Conservation (phyloP, 1,140 invertebrate genomes). For the Drosophila erecta region DNA sequence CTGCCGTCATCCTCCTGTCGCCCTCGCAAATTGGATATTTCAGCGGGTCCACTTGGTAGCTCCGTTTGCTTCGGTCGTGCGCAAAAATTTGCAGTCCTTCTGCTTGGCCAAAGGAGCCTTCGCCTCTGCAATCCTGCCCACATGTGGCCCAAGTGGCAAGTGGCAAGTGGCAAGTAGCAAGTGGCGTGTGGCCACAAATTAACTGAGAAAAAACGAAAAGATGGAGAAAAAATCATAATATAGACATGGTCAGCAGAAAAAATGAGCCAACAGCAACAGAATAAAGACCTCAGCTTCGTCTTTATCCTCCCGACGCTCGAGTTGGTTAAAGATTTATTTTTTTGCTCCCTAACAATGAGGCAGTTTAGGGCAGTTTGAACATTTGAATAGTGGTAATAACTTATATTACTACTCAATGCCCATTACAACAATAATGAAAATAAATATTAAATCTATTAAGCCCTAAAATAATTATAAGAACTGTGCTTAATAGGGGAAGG, state of each 20-base stretch:
- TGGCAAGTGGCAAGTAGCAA: constrained; percentile 48
- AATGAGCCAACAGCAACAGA: constrained; percentile 50
- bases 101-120: constrained; percentile 14
- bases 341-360: constrained; percentile 4
- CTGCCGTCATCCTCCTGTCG: constrained; percentile 9
- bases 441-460: too few relatives aligned
- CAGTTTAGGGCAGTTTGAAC: background rate
- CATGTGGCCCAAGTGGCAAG: constrained; percentile 57
- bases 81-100: constrained; percentile 73
- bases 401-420: too few relatives aligned
- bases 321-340: background rate
- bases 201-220: constrained; percentile 51
- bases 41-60: constrained; percentile 50
- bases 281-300: constrained; percentile 33
- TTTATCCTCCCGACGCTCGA: constrained; percentile 15
- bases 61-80: constrained; percentile 69
- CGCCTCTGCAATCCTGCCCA: constrained; percentile 24
- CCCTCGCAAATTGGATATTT: constrained; percentile 69
- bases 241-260: constrained; percentile 78
- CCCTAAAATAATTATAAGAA: too few relatives aligned
- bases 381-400: background rate
- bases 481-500: too few relatives aligned
- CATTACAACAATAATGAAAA: too few relatives aligned
- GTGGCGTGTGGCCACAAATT: constrained; percentile 71
- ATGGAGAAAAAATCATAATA: constrained; percentile 63